Percentiles rank a stretch among this genome's conserved stretches.
Conservation (phyloP, 2,113 vertebrate genomes). For the Martes martes region DNA sequence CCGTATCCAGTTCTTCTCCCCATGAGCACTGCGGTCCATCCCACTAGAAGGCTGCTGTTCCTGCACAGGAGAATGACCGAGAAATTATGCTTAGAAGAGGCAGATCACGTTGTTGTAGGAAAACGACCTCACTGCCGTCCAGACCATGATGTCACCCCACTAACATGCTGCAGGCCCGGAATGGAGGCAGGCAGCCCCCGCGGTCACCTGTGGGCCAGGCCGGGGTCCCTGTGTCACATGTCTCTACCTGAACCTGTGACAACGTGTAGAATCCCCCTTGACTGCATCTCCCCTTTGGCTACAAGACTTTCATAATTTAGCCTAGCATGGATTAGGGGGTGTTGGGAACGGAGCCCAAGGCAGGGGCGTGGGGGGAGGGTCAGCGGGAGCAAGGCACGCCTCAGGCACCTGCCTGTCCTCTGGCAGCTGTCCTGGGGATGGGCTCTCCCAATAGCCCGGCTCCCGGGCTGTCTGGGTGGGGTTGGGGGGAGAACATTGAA, state of each 20-base stretch:
- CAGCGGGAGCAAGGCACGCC: neutral
- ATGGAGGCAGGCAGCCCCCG: rapidly evolving
- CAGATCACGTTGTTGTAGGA: rapidly evolving
- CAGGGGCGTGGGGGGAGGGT: rapidly evolving
- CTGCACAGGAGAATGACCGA: rapidly evolving
- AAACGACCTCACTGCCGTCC: neutral
- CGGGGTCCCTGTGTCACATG: neutral
- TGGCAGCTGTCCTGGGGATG: neutral
- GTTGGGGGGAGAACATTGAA: too few species aligned
- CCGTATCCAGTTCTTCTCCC: rapidly evolving
- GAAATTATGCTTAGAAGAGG: neutral
- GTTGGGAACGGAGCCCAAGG: neutral
- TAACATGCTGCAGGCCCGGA: rapidly evolving
- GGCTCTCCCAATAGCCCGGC: rapidly evolving
- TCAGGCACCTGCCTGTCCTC: rapidly evolving
- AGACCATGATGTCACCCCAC: neutral
- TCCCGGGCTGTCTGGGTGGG: rapidly evolving
- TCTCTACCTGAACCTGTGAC: neutral
- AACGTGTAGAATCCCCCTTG: rapidly evolving
- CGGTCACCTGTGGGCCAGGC: neutral
- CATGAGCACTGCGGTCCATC: neutral
- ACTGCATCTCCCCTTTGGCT: neutral
- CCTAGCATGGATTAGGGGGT: neutral
- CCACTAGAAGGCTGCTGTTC: neutral
- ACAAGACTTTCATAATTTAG: rapidly evolving